Conservation (phyloP, 2,888 invertebrate species). For the Mantis religiosa region DNA sequence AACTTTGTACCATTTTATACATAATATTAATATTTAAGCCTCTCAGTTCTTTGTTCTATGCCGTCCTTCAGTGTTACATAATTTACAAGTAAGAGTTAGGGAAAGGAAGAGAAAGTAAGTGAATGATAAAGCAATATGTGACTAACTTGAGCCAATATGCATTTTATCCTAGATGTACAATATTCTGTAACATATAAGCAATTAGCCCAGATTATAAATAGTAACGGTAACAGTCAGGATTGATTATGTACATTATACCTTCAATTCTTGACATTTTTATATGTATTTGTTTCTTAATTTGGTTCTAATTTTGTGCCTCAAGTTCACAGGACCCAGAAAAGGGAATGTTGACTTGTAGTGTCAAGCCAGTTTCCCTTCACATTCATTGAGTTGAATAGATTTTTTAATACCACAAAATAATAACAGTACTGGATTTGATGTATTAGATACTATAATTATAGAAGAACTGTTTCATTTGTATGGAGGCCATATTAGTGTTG, state of each 20-base stretch:
- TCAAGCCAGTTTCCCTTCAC: slow-evolving; percentile 17
- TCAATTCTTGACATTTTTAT: slow-evolving; percentile 25
- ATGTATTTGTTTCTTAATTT: slow-evolving; percentile 21
- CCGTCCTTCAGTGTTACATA: background rate
- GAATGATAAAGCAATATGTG: background rate
- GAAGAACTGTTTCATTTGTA: slow-evolving; percentile 26
- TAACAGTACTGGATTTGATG: slow-evolving; percentile 26
- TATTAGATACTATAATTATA: slow-evolving; percentile 23
- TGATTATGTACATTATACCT: slow-evolving; percentile 21
- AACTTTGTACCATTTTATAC: background rate
- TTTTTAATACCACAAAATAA: slow-evolving; percentile 17
- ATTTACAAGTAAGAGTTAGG: background rate
- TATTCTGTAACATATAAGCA: slow-evolving; percentile 27
- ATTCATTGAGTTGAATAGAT: slow-evolving; percentile 15
- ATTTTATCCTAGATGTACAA: background rate
- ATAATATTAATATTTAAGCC: background rate
- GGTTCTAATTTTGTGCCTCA: slow-evolving; percentile 24
- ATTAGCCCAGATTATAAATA: slow-evolving; percentile 25
- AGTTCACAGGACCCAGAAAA: slow-evolving; percentile 20
- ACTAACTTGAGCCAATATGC: background rate
- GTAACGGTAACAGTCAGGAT: slow-evolving; percentile 20
- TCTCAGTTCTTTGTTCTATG: background rate
- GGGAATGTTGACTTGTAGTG: slow-evolving; percentile 25
- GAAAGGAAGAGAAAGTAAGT: background rate
- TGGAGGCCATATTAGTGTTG: slow-evolving; percentile 26